These are phyloP conservation scores for Alosa alosa DNA, from an alignment of 2,113 vertebrate genomes.

Conservation along the genomic window DNA sequence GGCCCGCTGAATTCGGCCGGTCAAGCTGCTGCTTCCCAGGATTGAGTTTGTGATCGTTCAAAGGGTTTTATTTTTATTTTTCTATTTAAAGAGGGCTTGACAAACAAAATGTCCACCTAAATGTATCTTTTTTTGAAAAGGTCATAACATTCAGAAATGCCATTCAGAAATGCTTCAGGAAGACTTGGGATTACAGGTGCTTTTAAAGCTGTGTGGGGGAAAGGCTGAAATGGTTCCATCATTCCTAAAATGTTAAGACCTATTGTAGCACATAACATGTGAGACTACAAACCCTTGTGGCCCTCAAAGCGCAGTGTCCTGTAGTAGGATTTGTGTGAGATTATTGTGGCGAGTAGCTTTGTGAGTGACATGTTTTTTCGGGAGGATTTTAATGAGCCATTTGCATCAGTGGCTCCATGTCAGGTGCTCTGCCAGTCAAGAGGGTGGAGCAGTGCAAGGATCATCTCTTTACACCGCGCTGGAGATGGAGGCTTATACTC, in stretches of 20 bases:
- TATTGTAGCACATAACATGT: not conserved
- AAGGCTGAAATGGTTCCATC: not conserved
- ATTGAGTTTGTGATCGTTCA: not conserved
- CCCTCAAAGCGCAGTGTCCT: not conserved
- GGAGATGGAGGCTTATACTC: not conserved
- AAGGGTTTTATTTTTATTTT: not conserved
- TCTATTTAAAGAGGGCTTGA: not conserved
- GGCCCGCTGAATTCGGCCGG: not conserved
- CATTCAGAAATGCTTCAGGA: constrained; percentile 61
- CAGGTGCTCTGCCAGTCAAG: not conserved
- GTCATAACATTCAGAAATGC: constrained; percentile 72
- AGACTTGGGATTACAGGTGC: constrained; percentile 50
- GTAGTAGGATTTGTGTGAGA: not conserved
- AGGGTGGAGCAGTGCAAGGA: not conserved
- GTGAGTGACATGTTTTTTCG: constrained; percentile 13
- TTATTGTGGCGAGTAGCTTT: not conserved
- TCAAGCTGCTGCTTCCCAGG: not conserved
- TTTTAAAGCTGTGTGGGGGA: constrained; percentile 54
- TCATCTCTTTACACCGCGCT: not conserved
- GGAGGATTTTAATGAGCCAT: constrained; percentile 12
- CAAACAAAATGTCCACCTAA: constrained; percentile 29
- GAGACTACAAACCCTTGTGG: not conserved
- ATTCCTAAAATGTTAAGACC: not conserved
- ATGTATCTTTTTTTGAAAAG: constrained; percentile 60
- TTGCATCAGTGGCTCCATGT: not conserved